A percentile compares a stretch with the other conserved stretches of the same genome.
These are phyloP conservation scores for Pygmarrhopalites habei DNA, from an alignment of 1,140 invertebrate genomes.

Conservation along the genomic window DNA sequence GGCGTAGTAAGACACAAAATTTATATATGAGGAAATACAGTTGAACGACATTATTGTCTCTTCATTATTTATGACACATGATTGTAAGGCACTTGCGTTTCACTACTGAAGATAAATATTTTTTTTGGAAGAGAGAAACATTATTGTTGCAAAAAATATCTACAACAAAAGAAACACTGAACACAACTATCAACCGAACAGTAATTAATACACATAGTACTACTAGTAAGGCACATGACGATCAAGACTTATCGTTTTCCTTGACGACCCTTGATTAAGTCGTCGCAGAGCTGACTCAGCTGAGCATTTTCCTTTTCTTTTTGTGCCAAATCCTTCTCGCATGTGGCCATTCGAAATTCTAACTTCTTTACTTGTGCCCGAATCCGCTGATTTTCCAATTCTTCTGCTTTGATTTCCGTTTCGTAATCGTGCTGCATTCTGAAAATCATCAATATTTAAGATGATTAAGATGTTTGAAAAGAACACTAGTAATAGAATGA, in stretches of 20 bases:
- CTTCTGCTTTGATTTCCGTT: neutral
- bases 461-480: neutral
- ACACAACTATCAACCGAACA: too few relatives aligned
- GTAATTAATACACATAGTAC: too few relatives aligned
- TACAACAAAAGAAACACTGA: too few relatives aligned
- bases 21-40: too few relatives aligned
- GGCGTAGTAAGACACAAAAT: too few relatives aligned
- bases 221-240: neutral
- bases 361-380: constrained; percentile 15
- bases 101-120: too few relatives aligned
- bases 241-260: neutral
- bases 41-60: too few relatives aligned
- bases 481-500: neutral
- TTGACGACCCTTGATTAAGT: constrained; percentile 20
- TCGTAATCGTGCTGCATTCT: constrained; percentile 9
- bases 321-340: constrained; percentile 24
- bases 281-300: constrained; percentile 19
- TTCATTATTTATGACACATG: too few relatives aligned
- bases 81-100: too few relatives aligned
- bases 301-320: constrained; percentile 26
- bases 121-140: too few relatives aligned
- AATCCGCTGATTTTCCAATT: constrained; percentile 12
- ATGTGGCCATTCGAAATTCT: constrained; percentile 19
- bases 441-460: neutral
- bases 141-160: too few relatives aligned